Evolutionary conservation across 2,113 vertebrate genomes (phyloP).

Genomic region (Nematolebias whitei): DNA sequence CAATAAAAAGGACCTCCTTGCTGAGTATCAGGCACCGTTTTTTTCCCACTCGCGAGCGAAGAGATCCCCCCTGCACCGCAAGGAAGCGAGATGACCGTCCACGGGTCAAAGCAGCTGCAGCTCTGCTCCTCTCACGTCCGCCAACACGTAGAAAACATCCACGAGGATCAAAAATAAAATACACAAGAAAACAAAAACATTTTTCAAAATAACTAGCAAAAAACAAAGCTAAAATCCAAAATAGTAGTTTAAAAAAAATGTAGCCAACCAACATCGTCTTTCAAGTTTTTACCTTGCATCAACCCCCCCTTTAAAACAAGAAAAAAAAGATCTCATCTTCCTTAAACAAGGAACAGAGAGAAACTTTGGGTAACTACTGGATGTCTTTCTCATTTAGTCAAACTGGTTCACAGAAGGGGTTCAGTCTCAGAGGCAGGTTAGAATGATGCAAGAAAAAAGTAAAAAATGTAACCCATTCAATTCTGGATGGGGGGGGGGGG

Average conservation of each 20-base stretch:
- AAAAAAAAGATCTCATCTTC: constrained; percentile 53
- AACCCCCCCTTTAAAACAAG: constrained; percentile 12
- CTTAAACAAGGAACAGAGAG: constrained; percentile 58
- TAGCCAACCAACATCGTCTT: constrained; percentile 86
- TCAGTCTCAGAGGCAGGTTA: constrained; percentile 50
- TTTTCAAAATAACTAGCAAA: constrained; percentile 74
- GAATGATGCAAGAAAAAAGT: constrained; percentile 55
- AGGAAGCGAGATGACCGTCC: constrained; percentile 59
- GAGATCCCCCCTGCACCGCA: constrained; percentile 65
- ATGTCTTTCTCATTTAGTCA: constrained; percentile 55
- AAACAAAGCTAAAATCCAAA: constrained; percentile 74
- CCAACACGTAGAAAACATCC: constrained; percentile 56
- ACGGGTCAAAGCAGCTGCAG: constrained; percentile 57
- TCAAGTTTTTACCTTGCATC: constrained; percentile 89
- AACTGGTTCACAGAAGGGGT: constrained; percentile 70
- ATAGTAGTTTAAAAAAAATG: constrained; percentile 75
- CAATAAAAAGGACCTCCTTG: constrained; percentile 93
- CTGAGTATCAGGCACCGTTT: constrained; percentile 94
- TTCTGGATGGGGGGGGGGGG: constrained; percentile 16
- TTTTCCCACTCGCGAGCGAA: constrained; percentile 83
- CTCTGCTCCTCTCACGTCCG: constrained; percentile 58
- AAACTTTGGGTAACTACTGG: constrained; percentile 73
- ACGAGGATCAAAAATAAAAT: constrained; percentile 42
- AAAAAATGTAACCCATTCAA: constrained; percentile 52
- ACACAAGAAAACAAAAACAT: constrained; percentile 73